Base-by-base conservation (phyloP, 2,113 vertebrate species). In the Hippocampus abdominalis region DNA sequence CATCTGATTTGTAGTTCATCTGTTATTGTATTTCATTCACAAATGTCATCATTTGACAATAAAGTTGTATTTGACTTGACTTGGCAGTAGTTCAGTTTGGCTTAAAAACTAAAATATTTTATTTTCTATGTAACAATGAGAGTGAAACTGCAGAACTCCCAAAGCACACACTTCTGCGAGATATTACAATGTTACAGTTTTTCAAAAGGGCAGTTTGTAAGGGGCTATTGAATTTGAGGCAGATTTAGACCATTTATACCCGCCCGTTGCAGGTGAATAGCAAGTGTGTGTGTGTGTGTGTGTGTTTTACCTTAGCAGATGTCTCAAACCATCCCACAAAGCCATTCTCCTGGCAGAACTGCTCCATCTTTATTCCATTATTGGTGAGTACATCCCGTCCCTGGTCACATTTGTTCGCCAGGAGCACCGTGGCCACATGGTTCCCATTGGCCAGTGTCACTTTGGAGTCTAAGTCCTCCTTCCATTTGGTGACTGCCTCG, bases 401-500 rank as follows among this genome's bases (percentile, higher is more conserved):
- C 74, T 93, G 92, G 89, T 94, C 93, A 74, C 92, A 93, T 84
- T 94, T 94, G 66, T 94, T 94, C 9, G 92, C 93, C 82, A 94
- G 72, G 40, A 94, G 92, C 65, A 94, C 90, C 0, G 89, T 88
- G 75, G 93, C 87, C 44, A 94, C 87, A 65, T 89, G 77, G 67
- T 91, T 91, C 70, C 93, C 93, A 53, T 93, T 93, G 74, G 89
- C 85, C 63, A 94, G 90, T 54, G 86, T 89, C 78, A 94, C 85
- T 85, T 94, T 94, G 67, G 92, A 93, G 85, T 94, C 93, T 85
- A 94, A 88, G 80, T 94, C 93, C 79, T 93, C 92, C 79, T 94
- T 94, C 93, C 93, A 94, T 72, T 93, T 94, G 64, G 88, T 81
- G 71, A 94, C 87, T 0, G 93, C 92, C 69, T 94, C 92, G 25